Evolutionary conservation across 2,113 vertebrate genomes (phyloP).

Genomic region (Callaeas wilsoni): DNA sequence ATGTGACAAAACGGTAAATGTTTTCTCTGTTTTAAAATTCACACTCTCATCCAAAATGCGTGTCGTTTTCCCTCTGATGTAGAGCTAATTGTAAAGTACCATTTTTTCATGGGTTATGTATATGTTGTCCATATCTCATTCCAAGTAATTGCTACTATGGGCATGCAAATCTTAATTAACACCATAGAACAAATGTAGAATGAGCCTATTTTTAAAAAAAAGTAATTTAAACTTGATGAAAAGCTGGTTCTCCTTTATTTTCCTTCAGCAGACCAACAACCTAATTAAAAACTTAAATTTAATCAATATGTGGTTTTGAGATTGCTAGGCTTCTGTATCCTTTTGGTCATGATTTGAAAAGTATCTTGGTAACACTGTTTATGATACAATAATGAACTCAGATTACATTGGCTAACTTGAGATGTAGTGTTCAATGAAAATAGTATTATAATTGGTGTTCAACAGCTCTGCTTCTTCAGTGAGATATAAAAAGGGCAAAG

Average conservation of each 20-base stretch:
- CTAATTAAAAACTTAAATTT: constrained; percentile 22
- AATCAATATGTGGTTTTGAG: not conserved
- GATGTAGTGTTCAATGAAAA: not conserved
- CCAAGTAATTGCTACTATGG: not conserved
- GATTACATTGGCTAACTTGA: not conserved
- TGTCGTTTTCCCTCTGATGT: not conserved
- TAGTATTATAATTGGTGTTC: not conserved
- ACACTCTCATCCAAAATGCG: not conserved
- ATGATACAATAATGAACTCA: not conserved
- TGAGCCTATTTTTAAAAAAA: not conserved
- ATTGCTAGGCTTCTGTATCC: not conserved
- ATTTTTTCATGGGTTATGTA: not conserved
- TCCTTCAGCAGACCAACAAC: not conserved
- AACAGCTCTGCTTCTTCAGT: not conserved
- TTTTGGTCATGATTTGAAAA: not conserved
- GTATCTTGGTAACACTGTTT: not conserved
- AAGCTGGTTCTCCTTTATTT: not conserved
- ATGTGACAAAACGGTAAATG: not conserved
- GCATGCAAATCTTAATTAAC: constrained; percentile 8
- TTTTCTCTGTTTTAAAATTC: not conserved
- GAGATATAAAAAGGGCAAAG: not conserved
- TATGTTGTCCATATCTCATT: not conserved
- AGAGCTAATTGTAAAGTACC: not conserved
- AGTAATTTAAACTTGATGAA: not conserved
- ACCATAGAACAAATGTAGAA: not conserved